Percentiles rank a stretch among this genome's conserved stretches.
These are phyloP conservation scores for Aleiodes alternator DNA, from an alignment of 2,888 invertebrate genomes.

Conservation along the genomic window DNA sequence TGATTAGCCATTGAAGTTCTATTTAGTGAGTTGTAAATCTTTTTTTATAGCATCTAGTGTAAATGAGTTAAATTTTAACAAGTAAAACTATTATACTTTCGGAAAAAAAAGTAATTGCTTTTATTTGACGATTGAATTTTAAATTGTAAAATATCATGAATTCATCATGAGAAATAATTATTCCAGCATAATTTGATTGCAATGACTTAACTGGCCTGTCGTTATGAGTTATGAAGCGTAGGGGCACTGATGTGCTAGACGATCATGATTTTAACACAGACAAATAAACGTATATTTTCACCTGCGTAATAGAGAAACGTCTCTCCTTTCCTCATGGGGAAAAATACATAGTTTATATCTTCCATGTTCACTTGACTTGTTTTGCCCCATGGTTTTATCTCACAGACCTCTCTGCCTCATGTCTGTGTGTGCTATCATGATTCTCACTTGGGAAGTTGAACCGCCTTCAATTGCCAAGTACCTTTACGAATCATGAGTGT, in stretches of 20 bases:
- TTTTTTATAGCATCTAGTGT: neutral
- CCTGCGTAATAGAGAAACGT: conserved; percentile 52
- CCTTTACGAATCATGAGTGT: conserved; percentile 28
- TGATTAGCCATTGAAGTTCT: conserved; percentile 11
- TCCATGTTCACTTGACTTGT: conserved; percentile 6
- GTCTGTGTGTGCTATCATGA: conserved; percentile 15
- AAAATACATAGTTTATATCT: conserved; percentile 20
- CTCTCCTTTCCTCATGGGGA: conserved; percentile 17
- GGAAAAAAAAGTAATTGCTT: too few species aligned
- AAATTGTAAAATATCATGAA: neutral
- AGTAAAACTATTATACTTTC: too few species aligned
- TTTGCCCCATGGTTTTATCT: neutral
- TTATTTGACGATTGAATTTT: conserved; percentile 4
- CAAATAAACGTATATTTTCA: conserved; percentile 28
- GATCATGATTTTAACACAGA: conserved; percentile 57
- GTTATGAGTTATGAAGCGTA: conserved; percentile 32
- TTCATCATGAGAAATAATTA: conserved; percentile 23
- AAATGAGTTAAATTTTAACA: too few species aligned
- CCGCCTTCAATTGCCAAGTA: conserved; percentile 27
- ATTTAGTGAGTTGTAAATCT: conserved; percentile 24
- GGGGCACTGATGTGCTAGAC: conserved; percentile 50
- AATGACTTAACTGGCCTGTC: conserved; percentile 28
- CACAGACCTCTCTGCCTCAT: neutral
- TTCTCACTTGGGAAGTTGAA: conserved; percentile 28
- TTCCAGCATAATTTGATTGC: conserved; percentile 27